Percentiles rank a stretch among this genome's conserved stretches.
phyloP scores from a whole-genome alignment of 2,797 vertebrate genomes.

The Carcharodon carcharias region DNA sequence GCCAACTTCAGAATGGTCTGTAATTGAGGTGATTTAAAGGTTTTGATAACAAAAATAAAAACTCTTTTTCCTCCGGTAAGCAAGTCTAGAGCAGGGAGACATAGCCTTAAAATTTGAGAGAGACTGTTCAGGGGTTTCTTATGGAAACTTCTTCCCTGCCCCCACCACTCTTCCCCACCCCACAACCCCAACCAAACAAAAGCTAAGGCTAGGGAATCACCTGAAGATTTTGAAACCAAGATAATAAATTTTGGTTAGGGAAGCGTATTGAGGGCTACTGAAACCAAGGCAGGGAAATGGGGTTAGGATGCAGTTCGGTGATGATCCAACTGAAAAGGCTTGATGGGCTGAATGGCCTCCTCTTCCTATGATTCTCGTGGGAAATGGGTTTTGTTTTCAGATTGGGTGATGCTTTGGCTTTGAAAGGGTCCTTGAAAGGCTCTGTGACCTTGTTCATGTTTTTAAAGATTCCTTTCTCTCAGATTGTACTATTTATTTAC shows the following conservation, averaged over 20 bases:
- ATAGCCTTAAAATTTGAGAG: not conserved
- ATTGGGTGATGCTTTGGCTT: not conserved
- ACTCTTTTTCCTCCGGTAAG: not conserved
- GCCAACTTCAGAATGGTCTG: not conserved
- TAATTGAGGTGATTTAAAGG: not conserved
- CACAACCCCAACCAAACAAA: too few relatives aligned
- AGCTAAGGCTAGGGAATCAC: not conserved
- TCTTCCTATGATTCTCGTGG: not conserved
- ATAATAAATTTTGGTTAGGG: not conserved
- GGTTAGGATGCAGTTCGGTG: not conserved
- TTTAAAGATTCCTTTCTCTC: not conserved
- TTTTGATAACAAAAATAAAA: not conserved
- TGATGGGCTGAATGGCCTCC: not conserved
- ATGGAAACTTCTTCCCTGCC: not conserved
- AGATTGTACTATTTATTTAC: not conserved
- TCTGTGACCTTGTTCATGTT: not conserved
- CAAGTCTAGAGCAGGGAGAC: not conserved
- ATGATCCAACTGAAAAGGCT: not conserved
- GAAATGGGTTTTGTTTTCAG: not conserved
- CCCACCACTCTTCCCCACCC: not conserved
- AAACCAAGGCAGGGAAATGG: not conserved
- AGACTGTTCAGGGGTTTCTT: not conserved
- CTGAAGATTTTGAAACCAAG: not conserved
- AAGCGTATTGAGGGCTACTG: not conserved
- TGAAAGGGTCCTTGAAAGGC: not conserved